Evolutionary conservation across 30 jellyfish, hydroid and myxozoan species (phyloP), one percentile per base, ranked within the genome.

Genomic region (Nemopilema nomurai): DNA sequence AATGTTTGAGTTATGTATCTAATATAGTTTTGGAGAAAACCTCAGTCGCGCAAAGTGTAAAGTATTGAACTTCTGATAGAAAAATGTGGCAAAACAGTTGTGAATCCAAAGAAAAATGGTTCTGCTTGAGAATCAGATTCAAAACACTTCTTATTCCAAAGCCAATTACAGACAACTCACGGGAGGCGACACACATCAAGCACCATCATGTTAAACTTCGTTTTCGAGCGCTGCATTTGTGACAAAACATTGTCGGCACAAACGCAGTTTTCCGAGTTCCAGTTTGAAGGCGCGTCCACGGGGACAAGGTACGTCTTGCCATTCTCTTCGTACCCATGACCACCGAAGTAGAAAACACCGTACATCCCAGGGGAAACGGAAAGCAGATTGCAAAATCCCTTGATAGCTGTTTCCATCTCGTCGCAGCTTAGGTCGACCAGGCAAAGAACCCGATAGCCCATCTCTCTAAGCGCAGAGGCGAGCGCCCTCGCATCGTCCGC

Each of bases 281-380:
- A 93, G 4, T 84, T 71, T 13, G 62, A 70, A 8, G 97, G 89
- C 13, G 97, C 97, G 63, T 93, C 96, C 1, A 81, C 89, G 1
- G 98, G 98, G n/a, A 93, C 97, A 9, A 93, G 80, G 74, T 77
- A 93, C 4, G 98, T 93, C 72, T 88, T 93, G 1, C 98, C 98
- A 30, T 65, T 79, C 67, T 77, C 98, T 67, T 93, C 98, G 71
- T 88, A 93, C 22, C 98, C 98, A 69, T 93, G 98, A 1, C 98
- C 98, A 53, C 97, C 90, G 75, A 93, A 93, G 75, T 93, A 93
- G 62, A 93, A 93, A 69, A 93, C 28, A 21, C 97, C 92, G 52
- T 93, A 93, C 82, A 80, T 87, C 67, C 84, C 91, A 4, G 83
- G 86, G 1, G 87, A 51, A 73, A 70, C 72, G 16, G 77, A 41